These are phyloP conservation scores for Noctua janthe DNA, from an alignment of 2,888 invertebrate species.

Conservation along the genomic window DNA sequence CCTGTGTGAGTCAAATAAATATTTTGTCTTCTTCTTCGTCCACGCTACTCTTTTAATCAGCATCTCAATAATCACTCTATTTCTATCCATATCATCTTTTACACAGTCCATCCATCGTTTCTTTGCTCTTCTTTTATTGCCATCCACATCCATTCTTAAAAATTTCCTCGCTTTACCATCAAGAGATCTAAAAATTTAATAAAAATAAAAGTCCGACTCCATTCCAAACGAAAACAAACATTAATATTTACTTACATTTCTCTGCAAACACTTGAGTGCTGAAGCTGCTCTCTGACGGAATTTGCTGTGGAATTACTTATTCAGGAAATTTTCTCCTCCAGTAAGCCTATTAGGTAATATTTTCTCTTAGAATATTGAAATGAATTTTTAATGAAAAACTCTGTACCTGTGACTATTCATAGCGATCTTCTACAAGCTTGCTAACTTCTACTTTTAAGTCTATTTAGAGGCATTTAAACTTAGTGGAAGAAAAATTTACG, in stretches of 20 bases:
- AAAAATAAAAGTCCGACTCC: neutral
- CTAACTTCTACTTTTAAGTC: too few relatives aligned
- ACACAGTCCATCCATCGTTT: neutral
- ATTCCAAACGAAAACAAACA: neutral
- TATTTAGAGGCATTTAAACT: neutral
- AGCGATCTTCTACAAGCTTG: neutral
- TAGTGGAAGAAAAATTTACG: neutral
- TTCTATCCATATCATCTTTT: neutral
- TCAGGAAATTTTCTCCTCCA: neutral
- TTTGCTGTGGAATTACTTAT: constrained; percentile 1
- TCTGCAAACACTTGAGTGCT: neutral
- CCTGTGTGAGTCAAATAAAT: too few relatives aligned
- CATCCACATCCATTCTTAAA: neutral
- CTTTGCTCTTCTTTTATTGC: neutral
- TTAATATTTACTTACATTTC: constrained; percentile 1
- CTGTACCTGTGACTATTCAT: neutral
- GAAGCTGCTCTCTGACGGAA: neutral
- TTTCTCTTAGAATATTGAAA: neutral
- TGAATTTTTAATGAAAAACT: neutral
- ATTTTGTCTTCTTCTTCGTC: neutral
- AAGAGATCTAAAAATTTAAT: neutral
- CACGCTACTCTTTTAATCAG: neutral
- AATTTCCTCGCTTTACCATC: neutral
- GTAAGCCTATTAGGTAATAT: neutral
- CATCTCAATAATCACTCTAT: neutral